Percentiles rank a stretch among this genome's conserved stretches.
These are phyloP conservation scores for Nasonovia ribisnigri DNA, from an alignment of 2,888 invertebrate species.

Conservation along the genomic window DNA sequence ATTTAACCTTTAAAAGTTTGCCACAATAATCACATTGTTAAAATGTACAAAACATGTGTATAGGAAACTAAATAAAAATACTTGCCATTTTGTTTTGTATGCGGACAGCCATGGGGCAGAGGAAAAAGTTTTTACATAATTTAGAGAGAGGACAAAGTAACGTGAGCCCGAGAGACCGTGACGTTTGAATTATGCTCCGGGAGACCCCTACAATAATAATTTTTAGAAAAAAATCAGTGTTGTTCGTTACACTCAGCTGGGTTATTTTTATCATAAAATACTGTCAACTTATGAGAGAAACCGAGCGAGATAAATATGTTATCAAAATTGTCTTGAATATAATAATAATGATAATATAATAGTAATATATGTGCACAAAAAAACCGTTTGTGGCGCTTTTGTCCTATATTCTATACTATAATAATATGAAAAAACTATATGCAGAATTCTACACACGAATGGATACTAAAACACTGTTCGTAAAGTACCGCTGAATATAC, in stretches of 20 bases:
- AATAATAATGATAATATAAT: slow-evolving; percentile 5
- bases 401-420: neutral
- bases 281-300: slow-evolving; percentile 62
- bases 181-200: slow-evolving; percentile 64
- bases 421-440: neutral
- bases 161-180: slow-evolving; percentile 61
- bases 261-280: slow-evolving; percentile 62
- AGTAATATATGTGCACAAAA: neutral
- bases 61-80: slow-evolving; percentile 53
- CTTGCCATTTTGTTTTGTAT: slow-evolving; percentile 54
- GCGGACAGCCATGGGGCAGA: slow-evolving; percentile 45
- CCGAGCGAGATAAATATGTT: slow-evolving; percentile 64
- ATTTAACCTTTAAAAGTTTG: slow-evolving; percentile 55
- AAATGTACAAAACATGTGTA: slow-evolving; percentile 58
- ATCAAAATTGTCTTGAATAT: slow-evolving; percentile 59
- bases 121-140: slow-evolving; percentile 65
- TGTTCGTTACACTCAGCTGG: slow-evolving; percentile 62
- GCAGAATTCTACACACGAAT: neutral
- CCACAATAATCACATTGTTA: slow-evolving; percentile 58
- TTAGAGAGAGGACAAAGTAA: slow-evolving; percentile 60
- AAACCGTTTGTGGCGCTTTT: neutral
- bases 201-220: slow-evolving; percentile 61
- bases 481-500: neutral
- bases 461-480: neutral
- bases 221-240: slow-evolving; percentile 45